phyloP scores from a whole-genome alignment of 2,888 invertebrate genomes.

The Caenorhabditis japonica region DNA sequence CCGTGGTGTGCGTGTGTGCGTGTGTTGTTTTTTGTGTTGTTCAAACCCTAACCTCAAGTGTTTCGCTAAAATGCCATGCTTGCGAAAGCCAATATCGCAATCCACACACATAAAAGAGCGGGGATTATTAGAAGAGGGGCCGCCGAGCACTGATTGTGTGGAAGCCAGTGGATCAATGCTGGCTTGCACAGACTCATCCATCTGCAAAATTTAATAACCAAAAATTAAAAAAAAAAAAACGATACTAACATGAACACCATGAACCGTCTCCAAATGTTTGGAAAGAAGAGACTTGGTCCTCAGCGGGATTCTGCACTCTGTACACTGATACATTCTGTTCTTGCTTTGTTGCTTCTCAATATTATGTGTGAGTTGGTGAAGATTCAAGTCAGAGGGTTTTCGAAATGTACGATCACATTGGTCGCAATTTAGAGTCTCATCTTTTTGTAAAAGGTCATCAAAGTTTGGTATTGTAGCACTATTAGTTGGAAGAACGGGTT shows the following conservation, averaged over 20 bases:
- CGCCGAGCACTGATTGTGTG: conserved; percentile 61
- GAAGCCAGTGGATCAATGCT: conserved; percentile 56
- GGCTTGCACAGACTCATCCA: conserved; percentile 56
- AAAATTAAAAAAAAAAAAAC: not conserved
- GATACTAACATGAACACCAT: conserved; percentile 52
- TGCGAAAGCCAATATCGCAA: conserved; percentile 92
- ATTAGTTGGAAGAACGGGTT: not conserved
- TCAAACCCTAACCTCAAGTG: conserved; percentile 91
- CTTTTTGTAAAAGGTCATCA: too few relatives aligned
- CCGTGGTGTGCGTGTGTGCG: too few relatives aligned
- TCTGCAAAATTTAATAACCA: conserved; percentile 30
- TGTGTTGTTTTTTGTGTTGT: too few relatives aligned
- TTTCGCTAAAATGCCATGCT: conserved; percentile 95
- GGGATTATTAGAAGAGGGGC: conserved; percentile 82
- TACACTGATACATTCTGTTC: conserved; percentile 72
- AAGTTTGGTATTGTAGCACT: not conserved
- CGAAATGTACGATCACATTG: conserved; percentile 93
- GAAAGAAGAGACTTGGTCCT: conserved; percentile 73
- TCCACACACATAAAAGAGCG: conserved; percentile 95
- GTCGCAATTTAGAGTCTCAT: conserved; percentile 51
- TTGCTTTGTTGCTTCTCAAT: conserved; percentile 79
- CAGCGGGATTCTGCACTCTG: conserved; percentile 76
- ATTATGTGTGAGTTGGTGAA: conserved; percentile 74
- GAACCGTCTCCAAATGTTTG: conserved; percentile 68
- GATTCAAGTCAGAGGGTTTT: conserved; percentile 81